Conservation (phyloP, 2,888 invertebrate genomes). For the Sphinx pinastri region DNA sequence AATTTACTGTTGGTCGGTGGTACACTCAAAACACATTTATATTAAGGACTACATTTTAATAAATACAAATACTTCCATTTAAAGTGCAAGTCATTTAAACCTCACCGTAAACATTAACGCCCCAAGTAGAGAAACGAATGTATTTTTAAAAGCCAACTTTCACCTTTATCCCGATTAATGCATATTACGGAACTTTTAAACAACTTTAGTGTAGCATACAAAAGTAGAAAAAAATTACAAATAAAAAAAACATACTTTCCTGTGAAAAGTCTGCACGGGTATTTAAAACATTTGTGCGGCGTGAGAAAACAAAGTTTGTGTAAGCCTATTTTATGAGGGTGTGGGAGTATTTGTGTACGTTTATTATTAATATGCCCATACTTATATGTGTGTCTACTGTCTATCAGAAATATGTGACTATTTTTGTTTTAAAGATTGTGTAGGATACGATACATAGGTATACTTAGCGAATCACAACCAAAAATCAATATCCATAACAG, state of each 20-base stretch:
- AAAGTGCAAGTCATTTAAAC: slow-evolving; percentile 3
- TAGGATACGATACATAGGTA: too few relatives aligned
- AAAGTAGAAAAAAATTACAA: slow-evolving; percentile 18
- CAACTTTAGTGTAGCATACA: slow-evolving; percentile 23
- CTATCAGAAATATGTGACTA: too few relatives aligned
- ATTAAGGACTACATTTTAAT: too few relatives aligned
- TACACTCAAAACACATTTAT: too few relatives aligned
- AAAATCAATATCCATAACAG: too few relatives aligned
- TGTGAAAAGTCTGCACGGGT: slow-evolving; percentile 17
- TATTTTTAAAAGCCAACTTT: background rate
- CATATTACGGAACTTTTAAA: slow-evolving; percentile 20
- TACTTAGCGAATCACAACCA: too few relatives aligned
- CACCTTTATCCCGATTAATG: slow-evolving; percentile 21
- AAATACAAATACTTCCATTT: background rate
- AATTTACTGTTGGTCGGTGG: too few relatives aligned
- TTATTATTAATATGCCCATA: too few relatives aligned
- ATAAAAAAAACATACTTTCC: slow-evolving; percentile 16
- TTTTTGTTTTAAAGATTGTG: too few relatives aligned
- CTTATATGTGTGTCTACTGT: background rate
- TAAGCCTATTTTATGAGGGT: slow-evolving; percentile 22
- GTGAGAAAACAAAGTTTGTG: slow-evolving; percentile 18
- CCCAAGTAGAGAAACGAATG: background rate
- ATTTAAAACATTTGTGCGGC: slow-evolving; percentile 26
- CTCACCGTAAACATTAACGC: slow-evolving; percentile 5
- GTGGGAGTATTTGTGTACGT: too few relatives aligned